Evolutionary conservation across 2,888 invertebrate genomes (phyloP), one percentile per base, ranked within the genome.

Genomic region (Eumerus sabulonum): DNA sequence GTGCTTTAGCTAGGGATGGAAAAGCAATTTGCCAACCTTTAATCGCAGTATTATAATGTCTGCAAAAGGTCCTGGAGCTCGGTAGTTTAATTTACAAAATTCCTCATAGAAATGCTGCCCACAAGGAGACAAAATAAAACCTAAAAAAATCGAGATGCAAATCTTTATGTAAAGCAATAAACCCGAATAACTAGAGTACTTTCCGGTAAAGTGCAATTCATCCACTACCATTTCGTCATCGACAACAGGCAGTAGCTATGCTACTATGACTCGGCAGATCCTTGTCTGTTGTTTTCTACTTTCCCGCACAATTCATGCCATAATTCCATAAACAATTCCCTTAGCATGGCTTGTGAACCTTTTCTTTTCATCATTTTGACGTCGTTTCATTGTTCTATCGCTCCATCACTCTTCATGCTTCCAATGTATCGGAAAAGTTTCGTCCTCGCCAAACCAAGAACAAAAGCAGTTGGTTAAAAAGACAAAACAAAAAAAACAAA

Each of bases 131-230:
- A 35, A 44, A n/a, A 16, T 5, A 38, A 11, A 27, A 27, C 7
- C 7, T 7, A 27, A 7, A 27, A 27, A 27, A 27, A 27, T 27
- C 27, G 7, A 59, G 16, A 66, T 72, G 50, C 60, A 77, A 70
- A 70, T 53, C 27, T 19, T 27, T 72, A 17, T 45, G 71, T 60
- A 76, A 64, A 71, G 62, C 66, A 72, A 67, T 71, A 66, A 63
- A 56, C 56, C 35, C 18, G 42, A 76, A 19, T 42, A 51, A 50
- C 40, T 38, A 42, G 27, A 36, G 42, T 35, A 57, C 38, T 48
- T 54, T 36, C 27, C 44, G 19, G n/a, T 47, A 12, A 13, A 44
- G 5, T 7, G 27, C 27, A 27, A 27, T 7, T 7, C 27, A 7
- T 27, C 27, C 27, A 27, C 2, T 7, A 2, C 7, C 27, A 27